Evolutionary conservation across 1,140 invertebrate genomes (phyloP).

Genomic region (Apis laboriosa): DNA sequence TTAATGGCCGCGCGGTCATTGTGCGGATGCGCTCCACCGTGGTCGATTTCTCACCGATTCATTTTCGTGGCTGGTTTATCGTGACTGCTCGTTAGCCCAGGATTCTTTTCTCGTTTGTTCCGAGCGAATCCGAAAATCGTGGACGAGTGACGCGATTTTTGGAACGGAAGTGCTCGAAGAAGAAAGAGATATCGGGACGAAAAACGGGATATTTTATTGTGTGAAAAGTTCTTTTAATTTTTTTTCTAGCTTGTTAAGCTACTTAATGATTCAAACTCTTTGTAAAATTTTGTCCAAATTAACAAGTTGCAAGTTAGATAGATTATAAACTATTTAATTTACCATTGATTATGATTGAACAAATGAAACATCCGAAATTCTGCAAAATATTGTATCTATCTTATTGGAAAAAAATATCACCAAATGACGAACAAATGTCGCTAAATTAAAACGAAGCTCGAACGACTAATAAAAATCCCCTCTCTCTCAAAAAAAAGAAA

Average conservation of each 20-base stretch:
- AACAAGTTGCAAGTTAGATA: too few species aligned
- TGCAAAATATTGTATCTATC: too few species aligned
- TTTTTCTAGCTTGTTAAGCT: not conserved
- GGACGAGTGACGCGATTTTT: not conserved
- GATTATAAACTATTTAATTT: too few species aligned
- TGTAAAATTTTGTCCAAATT: too few species aligned
- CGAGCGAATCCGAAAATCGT: constrained; percentile 1
- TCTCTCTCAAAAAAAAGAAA: not conserved
- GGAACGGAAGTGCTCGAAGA: not conserved
- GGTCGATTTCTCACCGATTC: constrained; percentile 46
- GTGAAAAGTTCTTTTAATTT: too few species aligned
- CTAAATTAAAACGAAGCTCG: not conserved
- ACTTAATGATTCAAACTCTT: too few species aligned
- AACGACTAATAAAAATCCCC: not conserved
- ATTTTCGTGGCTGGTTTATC: constrained; percentile 30
- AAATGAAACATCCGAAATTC: too few species aligned
- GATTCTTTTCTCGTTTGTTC: constrained; percentile 38
- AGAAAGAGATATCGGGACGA: not conserved
- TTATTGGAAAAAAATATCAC: not conserved
- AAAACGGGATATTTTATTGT: not conserved
- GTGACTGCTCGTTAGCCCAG: constrained; percentile 11
- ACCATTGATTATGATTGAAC: too few species aligned
- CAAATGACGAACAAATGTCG: not conserved
- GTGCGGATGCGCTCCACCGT: not conserved
- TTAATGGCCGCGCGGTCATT: constrained; percentile 55